Evolutionary conservation across 2,888 invertebrate genomes (phyloP).

Genomic region (Oxyteleia sp.): DNA sequence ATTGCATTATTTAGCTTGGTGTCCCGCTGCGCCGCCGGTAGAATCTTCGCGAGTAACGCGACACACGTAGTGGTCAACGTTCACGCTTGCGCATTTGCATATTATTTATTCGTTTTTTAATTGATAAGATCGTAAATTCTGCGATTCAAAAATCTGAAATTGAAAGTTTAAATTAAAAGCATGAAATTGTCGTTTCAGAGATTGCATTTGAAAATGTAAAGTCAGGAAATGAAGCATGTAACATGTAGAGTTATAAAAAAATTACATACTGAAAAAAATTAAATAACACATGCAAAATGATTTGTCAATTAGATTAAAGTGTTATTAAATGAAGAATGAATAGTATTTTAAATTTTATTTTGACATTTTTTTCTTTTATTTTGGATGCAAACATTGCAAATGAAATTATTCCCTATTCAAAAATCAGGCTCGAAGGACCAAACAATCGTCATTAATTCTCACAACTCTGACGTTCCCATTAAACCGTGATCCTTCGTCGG

Average conservation of each 20-base stretch:
- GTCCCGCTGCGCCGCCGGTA: constrained; percentile 82
- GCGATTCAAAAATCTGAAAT: background rate
- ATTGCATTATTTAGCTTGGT: constrained; percentile 86
- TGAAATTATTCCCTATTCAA: background rate
- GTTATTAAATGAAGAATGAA: too few species aligned
- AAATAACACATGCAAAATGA: too few species aligned
- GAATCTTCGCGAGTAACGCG: constrained; percentile 77
- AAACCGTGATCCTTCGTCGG: constrained; percentile 15
- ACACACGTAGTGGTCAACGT: constrained; percentile 55
- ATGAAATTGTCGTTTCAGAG: background rate
- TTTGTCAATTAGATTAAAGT: too few species aligned
- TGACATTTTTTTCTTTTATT: too few species aligned
- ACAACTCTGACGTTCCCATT: constrained; percentile 9
- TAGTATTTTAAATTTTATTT: too few species aligned
- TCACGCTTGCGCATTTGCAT: constrained; percentile 44
- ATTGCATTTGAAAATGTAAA: too few species aligned
- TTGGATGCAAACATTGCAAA: too few species aligned
- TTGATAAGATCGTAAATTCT: constrained; percentile 48
- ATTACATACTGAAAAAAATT: too few species aligned
- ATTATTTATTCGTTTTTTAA: constrained; percentile 55
- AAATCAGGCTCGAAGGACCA: constrained; percentile 7
- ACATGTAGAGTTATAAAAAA: too few species aligned
- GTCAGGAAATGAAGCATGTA: too few species aligned
- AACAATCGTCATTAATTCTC: too few species aligned
- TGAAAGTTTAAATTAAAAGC: background rate